Evolutionary conservation across 2,888 invertebrate genomes (phyloP).

Genomic region (Philopedon plagiatum): DNA sequence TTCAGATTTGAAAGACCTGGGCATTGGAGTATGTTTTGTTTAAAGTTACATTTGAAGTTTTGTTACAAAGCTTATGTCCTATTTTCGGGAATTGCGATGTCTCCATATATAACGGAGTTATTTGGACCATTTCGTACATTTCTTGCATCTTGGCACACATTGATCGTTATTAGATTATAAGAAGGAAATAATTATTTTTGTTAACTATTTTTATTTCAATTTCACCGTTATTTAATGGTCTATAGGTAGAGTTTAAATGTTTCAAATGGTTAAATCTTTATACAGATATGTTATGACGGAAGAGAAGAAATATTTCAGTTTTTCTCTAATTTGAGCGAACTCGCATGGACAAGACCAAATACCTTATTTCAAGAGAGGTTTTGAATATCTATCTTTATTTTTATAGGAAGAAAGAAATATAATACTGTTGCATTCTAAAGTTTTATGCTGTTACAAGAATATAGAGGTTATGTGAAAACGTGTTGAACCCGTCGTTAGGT

Average conservation of each 20-base stretch:
- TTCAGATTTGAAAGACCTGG: too few relatives aligned
- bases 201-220: constrained; percentile 29
- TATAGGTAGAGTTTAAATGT: constrained; percentile 38
- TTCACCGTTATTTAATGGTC: constrained; percentile 17
- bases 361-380: neutral
- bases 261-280: constrained; percentile 4
- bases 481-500: neutral
- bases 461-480: neutral
- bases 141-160: constrained; percentile 39
- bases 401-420: neutral
- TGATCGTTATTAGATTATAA: constrained; percentile 35
- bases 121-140: constrained; percentile 15
- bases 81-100: neutral
- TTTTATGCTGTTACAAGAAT: constrained; percentile 17
- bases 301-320: constrained; percentile 28
- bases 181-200: constrained; percentile 29
- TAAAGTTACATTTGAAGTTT: too few relatives aligned
- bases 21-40: too few relatives aligned
- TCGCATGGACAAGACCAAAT: constrained; percentile 17
- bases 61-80: neutral
- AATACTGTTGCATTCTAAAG: constrained; percentile 24
- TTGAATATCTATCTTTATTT: neutral
- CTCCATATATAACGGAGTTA: neutral
- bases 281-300: constrained; percentile 6
- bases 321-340: constrained; percentile 31